A percentile compares a stretch with the other conserved stretches of the same genome.
Conservation (phyloP, 2,888 invertebrate species). For the Xanthorhoe spadicearia region DNA sequence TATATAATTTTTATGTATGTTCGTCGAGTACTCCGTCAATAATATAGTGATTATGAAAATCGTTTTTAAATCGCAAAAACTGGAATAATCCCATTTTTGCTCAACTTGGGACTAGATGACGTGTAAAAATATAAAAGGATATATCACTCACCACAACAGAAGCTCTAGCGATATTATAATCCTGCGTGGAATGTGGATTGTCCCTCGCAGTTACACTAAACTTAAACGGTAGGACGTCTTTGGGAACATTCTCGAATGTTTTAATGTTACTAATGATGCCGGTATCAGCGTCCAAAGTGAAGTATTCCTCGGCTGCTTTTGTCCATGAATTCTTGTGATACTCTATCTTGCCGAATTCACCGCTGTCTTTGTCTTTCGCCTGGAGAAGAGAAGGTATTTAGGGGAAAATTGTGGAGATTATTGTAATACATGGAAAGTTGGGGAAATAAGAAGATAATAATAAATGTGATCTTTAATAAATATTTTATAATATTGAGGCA, state of each 20-base stretch:
- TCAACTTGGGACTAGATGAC: no score
- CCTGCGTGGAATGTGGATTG: slow-evolving; percentile 87
- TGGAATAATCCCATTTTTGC: no score
- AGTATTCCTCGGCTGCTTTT: slow-evolving; percentile 86
- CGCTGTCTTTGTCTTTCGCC: slow-evolving; percentile 94
- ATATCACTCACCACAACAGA: slow-evolving; percentile 88
- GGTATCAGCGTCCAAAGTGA: slow-evolving; percentile 89
- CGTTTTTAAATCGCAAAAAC: no score
- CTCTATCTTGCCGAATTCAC: slow-evolving; percentile 91
- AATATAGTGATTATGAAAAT: no score
- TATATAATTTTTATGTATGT: no score
- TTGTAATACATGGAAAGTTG: no score
- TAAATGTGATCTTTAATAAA: no score
- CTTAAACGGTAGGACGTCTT: slow-evolving; percentile 88
- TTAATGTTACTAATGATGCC: slow-evolving; percentile 91
- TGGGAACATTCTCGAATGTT: slow-evolving; percentile 88
- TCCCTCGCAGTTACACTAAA: slow-evolving; percentile 90
- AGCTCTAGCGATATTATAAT: slow-evolving; percentile 86
- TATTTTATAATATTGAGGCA: no score
- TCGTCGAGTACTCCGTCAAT: no score
- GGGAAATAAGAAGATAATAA: no score
- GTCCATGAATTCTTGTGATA: slow-evolving; percentile 86
- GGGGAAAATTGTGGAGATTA: no score
- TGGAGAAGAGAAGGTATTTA: slow-evolving; percentile 60
- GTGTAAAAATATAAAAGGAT: no score